Conservation (phyloP, 2,797 vertebrate species). For the Rhadinocentrus ornatus region DNA sequence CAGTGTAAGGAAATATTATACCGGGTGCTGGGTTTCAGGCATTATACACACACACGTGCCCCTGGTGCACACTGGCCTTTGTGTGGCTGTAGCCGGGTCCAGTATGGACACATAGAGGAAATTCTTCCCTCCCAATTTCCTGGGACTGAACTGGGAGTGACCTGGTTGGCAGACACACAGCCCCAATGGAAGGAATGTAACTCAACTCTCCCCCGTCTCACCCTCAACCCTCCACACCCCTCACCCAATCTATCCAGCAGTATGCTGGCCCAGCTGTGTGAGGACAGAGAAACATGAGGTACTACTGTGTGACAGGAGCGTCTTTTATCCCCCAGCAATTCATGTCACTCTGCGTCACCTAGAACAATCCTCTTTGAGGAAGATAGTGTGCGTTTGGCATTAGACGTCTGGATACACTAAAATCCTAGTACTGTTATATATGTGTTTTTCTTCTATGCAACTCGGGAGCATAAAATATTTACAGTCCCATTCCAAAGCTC, state of each 20-base stretch:
- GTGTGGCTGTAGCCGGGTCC: conserved; percentile 58
- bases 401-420: neutral
- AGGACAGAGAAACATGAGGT: conserved; percentile 21
- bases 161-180: conserved; percentile 82
- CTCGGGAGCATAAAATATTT: neutral
- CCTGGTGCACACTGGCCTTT: conserved; percentile 43
- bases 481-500: too few species aligned
- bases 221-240: conserved; percentile 32
- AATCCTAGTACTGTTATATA: neutral
- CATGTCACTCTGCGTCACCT: neutral
- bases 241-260: conserved; percentile 52
- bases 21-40: conserved; percentile 36
- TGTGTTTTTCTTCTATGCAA: neutral
- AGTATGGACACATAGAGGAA: conserved; percentile 75
- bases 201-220: conserved; percentile 69
- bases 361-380: neutral
- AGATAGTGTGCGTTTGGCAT: conserved; percentile 6
- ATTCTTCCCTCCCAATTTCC: conserved; percentile 79
- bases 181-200: conserved; percentile 87
- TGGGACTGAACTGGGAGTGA: conserved; percentile 86
- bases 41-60: conserved; percentile 21
- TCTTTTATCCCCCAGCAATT: conserved; percentile 25
- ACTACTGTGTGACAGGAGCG: conserved; percentile 21
- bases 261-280: conserved; percentile 61
- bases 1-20: conserved; percentile 50